Conservation (phyloP, 2,888 invertebrate genomes). For the Yponomeuta malinellus region DNA sequence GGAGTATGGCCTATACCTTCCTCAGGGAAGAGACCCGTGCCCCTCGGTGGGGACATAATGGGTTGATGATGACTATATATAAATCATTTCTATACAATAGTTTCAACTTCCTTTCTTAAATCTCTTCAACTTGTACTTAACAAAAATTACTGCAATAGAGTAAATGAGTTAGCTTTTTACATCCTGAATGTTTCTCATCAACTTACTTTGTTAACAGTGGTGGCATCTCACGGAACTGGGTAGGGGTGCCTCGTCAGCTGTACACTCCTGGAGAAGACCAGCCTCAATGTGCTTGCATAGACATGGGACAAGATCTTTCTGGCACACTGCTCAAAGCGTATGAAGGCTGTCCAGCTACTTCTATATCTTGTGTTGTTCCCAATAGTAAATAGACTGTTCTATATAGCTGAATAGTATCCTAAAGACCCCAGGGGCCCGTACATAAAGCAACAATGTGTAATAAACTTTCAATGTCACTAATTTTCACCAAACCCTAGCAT, state of each 20-base stretch:
- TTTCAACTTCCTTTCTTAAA: too few species aligned
- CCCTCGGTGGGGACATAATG: too few species aligned
- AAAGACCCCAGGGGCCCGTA: background rate
- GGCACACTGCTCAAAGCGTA: constrained; percentile 77
- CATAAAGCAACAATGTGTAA: too few species aligned
- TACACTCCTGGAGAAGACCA: constrained; percentile 80
- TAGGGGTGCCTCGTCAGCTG: constrained; percentile 90
- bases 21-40: too few species aligned
- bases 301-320: constrained; percentile 57
- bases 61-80: too few species aligned
- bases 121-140: too few species aligned
- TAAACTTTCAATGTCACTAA: too few species aligned
- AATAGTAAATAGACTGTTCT: constrained; percentile 9
- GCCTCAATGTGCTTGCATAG: constrained; percentile 90
- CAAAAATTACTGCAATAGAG: too few species aligned
- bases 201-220: constrained; percentile 80
- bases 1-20: too few species aligned
- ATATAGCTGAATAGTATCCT: background rate
- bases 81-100: too few species aligned
- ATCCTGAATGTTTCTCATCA: background rate
- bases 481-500: too few species aligned
- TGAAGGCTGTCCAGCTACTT: constrained; percentile 75
- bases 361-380: constrained; percentile 70
- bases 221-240: constrained; percentile 90
- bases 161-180: background rate